Base-by-base conservation (phyloP, 1,140 invertebrate genomes). In the Drosophila burlai region DNA sequence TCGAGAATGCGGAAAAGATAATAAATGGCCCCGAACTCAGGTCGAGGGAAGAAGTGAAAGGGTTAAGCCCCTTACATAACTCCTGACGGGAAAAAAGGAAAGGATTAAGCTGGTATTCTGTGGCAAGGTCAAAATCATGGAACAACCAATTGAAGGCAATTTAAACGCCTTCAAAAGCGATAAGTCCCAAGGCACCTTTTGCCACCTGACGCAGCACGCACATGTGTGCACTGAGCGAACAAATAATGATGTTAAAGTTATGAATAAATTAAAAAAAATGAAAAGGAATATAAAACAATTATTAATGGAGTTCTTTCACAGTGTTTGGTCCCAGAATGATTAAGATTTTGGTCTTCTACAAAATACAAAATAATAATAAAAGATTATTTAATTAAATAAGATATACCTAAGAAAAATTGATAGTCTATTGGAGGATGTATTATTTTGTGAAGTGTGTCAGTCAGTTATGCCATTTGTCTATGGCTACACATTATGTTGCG, bases 401-500 rank as follows among this genome's bases (percentile, higher is more conserved):
- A 34, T 10, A 34, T 34, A 34, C 6, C 9, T 4, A 34, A 34
- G 3, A 34, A 4, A 34, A 34, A 11, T 2, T 11, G 3, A 11
- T 4, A 9, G 16, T 42, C 8, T 18, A 8, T 15, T 47, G 13
- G 18, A 3, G 8, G 18, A 34, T 16, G 4, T 5, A 34, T 10
- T 18, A 2, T 11, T 5, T 15, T 15, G 16, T 15, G 4, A 9
- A 21, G 13, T 8, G 0, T 31, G 54, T 62, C 18, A 21, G 9
- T 4, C 13, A 18, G 13, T 21, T 15, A 6, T 45, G 7, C 11
- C 4, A 61, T 34, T 45, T 24, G 21, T 34, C 46, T 61, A 15
- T 74, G 60, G 2, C 46, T 10, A n/a, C 31, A 62, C 69, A 81
- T 74, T 62, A 60, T 34, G 31, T 81, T 81, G 78, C 82, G 62